phyloP scores from a whole-genome alignment of 2,113 vertebrate genomes.

The Microtus oregoni region DNA sequence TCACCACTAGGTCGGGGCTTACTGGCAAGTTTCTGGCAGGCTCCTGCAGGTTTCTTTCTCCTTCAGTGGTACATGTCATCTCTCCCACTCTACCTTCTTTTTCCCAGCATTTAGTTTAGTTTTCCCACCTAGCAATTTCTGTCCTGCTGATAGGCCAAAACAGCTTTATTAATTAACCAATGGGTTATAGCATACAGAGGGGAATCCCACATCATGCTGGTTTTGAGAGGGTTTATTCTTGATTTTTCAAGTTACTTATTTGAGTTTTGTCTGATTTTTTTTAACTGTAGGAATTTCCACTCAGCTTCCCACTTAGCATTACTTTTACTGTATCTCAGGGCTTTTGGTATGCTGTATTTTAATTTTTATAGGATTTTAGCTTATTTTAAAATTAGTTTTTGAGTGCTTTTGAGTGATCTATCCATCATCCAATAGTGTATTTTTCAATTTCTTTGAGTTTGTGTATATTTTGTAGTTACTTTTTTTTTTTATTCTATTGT shows the following conservation, averaged over 20 bases:
- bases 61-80: no score
- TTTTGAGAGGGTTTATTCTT: not conserved
- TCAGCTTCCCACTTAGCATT: not conserved
- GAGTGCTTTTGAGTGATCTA: not conserved
- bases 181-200: no score
- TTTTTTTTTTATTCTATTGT: not conserved
- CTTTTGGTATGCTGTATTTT: not conserved
- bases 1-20: no score
- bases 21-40: no score
- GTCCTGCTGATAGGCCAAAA: no score
- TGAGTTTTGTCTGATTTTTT: not conserved
- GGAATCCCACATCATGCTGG: no score
- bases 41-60: no score
- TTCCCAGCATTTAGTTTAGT: no score
- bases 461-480: not conserved
- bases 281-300: not conserved
- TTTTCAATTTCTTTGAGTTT: not conserved
- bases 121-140: no score
- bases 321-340: not conserved
- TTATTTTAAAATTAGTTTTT: not conserved
- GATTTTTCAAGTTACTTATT: not conserved
- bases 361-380: no score
- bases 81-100: no score
- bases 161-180: no score
- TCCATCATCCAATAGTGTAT: not conserved